phyloP scores from a whole-genome alignment of 2,888 invertebrate species.

The Resseliella maxima region DNA sequence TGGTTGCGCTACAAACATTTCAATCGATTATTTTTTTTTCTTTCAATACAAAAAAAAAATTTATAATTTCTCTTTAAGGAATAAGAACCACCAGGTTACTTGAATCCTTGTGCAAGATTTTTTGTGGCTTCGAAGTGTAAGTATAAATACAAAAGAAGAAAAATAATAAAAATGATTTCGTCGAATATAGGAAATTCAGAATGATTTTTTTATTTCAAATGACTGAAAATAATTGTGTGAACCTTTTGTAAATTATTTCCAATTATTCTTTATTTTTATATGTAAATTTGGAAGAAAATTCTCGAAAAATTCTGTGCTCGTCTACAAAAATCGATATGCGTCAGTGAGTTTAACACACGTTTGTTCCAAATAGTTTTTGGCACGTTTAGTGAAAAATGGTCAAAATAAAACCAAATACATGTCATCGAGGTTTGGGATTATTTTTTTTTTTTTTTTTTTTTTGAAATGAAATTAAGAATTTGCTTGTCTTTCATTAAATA shows the following conservation, averaged over 20 bases:
- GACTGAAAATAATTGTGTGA: too few relatives aligned
- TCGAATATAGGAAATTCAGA: too few relatives aligned
- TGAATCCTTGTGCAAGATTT: not conserved
- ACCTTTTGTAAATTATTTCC: too few relatives aligned
- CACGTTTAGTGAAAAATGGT: not conserved
- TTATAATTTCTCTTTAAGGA: too few relatives aligned
- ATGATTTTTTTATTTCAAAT: too few relatives aligned
- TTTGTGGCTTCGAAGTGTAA: conserved; percentile 9
- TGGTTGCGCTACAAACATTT: not conserved
- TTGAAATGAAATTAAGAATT: too few relatives aligned
- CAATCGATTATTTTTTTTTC: not conserved
- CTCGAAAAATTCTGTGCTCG: not conserved
- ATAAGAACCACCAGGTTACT: not conserved
- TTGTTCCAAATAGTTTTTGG: not conserved
- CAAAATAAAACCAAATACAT: too few relatives aligned
- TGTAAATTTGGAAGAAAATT: not conserved
- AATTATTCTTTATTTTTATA: too few relatives aligned
- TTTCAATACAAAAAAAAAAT: too few relatives aligned
- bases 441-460: too few relatives aligned
- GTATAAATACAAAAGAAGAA: not conserved
- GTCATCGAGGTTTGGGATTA: too few relatives aligned
- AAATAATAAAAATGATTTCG: not conserved
- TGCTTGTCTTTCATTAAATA: too few relatives aligned
- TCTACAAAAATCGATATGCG: not conserved
- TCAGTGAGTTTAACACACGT: not conserved